Evolutionary conservation across 2,797 vertebrate genomes (phyloP).

Genomic region (Halcyon chelicuti): DNA sequence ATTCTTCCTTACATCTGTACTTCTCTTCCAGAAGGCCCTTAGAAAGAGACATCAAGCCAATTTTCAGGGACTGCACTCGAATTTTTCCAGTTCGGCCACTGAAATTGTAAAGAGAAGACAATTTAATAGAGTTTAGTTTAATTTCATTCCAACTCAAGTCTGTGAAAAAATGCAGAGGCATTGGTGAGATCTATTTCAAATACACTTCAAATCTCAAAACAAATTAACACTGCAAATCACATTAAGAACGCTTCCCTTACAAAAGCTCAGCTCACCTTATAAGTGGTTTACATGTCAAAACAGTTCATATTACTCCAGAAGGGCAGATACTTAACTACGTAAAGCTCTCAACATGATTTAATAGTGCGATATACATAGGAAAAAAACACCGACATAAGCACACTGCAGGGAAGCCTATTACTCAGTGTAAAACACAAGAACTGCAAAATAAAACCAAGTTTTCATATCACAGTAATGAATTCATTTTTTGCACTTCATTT

Average conservation of each 20-base stretch:
- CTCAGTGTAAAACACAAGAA: background rate
- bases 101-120: constrained; percentile 62
- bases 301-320: background rate
- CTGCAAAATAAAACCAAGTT: constrained; percentile 3
- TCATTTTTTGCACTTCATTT: background rate
- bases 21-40: constrained; percentile 98
- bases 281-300: background rate
- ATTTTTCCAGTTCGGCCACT: constrained; percentile 97
- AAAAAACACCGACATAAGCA: background rate
- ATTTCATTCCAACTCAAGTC: background rate
- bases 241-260: background rate
- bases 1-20: constrained; percentile 91
- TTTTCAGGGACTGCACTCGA: constrained; percentile 94
- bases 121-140: background rate
- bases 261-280: constrained; percentile 1
- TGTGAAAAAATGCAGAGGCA: background rate
- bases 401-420: constrained; percentile 26
- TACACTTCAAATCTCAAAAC: constrained; percentile 18
- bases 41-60: constrained; percentile 93
- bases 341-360: constrained; percentile 30
- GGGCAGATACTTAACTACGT: background rate
- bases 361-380: constrained; percentile 9
- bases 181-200: background rate
- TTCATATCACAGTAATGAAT: background rate
- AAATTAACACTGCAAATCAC: constrained; percentile 6